Base-by-base conservation (phyloP, 2,888 invertebrate genomes). In the Pollenia amentaria region DNA sequence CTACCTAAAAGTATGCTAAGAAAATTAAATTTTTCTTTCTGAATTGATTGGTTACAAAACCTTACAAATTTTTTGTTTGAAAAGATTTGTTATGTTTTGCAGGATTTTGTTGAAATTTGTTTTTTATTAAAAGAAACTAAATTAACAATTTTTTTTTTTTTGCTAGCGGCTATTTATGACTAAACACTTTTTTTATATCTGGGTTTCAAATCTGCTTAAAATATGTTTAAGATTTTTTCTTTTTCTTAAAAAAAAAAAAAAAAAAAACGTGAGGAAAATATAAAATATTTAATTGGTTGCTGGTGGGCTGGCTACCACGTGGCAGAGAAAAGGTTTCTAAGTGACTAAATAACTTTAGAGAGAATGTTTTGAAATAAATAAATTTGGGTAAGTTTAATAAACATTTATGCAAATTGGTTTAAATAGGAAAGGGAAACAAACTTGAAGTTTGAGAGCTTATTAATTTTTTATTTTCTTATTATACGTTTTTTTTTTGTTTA, bases 191-290 rank as follows among this genome's bases (percentile, higher is more conserved):
- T 69, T 16, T 11, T 12, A 51, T 67, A 11, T 10, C n/a, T 38
- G n/a, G 6, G 7, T 16, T 29, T 29, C 6, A 38, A 67, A 67
- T 46, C 65, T 21, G 21, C 8, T 29, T n/a, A 29, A 29, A 60
- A 38, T 60, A 9, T 60, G 38, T 18, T 46, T 12, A 11, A 53
- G 16, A 18, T 38, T 57, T n/a, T 42, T 21, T 42, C 1, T 9
- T 2, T n/a, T 29, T 42, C 12, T 11, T 18, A 18, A n/a, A 14
- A 7, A 1, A 2, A 3, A 14, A 7, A 1, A 2, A 3, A 29
- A 29, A 11, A 18, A 16, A 48, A 48, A 75, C 75, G 75, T 75
- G 75, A 48, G 40, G 0, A 40, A 62, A 60, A 62, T 72, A 42
- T 42, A 2, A 42, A 14, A 11, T 16, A 46, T 29, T 3, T 57